phyloP scores from a whole-genome alignment of 2,797 vertebrate species.

The Enoplosus armatus region DNA sequence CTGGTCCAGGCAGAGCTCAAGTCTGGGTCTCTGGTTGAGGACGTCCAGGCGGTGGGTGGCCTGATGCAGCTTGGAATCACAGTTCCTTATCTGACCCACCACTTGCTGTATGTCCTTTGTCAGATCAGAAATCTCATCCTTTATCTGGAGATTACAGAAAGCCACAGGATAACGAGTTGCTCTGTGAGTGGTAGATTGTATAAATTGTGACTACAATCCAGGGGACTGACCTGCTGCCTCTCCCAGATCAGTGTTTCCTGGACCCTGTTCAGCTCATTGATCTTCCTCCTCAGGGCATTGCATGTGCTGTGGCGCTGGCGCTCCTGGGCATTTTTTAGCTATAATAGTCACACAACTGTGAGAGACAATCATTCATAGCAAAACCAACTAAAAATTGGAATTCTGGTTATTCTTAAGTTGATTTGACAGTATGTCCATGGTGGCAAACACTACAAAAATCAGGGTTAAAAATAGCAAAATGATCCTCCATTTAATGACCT shows the following conservation, averaged over 20 bases:
- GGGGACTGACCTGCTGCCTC: constrained; percentile 25
- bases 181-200: background rate
- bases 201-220: background rate
- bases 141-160: constrained; percentile 32
- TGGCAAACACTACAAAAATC: background rate
- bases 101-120: constrained; percentile 13
- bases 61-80: constrained; percentile 34
- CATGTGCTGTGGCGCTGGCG: background rate
- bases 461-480: background rate
- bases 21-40: constrained; percentile 52
- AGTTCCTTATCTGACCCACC: constrained; percentile 28
- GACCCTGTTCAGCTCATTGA: constrained; percentile 27
- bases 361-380: background rate
- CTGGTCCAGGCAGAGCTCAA: constrained; percentile 38
- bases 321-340: constrained; percentile 32
- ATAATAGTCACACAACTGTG: background rate
- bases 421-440: background rate
- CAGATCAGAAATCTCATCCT: constrained; percentile 49
- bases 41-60: constrained; percentile 43
- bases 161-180: background rate
- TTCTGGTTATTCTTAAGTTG: background rate
- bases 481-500: background rate
- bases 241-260: constrained; percentile 39
- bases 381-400: background rate
- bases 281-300: constrained; percentile 19